These are phyloP conservation scores for Symphodus melops DNA, from an alignment of 2,113 vertebrate species.

Conservation along the genomic window DNA sequence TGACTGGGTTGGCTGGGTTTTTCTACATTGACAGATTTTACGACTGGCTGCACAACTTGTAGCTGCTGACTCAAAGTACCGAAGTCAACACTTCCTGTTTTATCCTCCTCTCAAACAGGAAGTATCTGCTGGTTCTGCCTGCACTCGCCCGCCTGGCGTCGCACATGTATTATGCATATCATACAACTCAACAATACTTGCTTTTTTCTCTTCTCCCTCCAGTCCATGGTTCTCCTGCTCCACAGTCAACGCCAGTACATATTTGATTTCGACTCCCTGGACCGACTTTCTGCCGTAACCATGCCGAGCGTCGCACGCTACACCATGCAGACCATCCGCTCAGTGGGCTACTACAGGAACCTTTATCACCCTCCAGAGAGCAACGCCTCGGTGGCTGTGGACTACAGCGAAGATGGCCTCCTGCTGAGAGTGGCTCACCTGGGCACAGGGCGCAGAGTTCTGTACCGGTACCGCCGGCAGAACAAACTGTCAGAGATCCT, in stretches of 20 bases:
- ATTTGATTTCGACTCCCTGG: slow-evolving; percentile 95
- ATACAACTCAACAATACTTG: slow-evolving; percentile 42
- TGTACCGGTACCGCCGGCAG: slow-evolving; percentile 94
- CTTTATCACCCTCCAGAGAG: slow-evolving; percentile 98
- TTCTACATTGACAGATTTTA: slow-evolving; percentile 2
- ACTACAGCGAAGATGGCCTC: slow-evolving; percentile 97
- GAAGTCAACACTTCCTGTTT: not conserved
- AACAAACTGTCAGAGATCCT: slow-evolving; percentile 95
- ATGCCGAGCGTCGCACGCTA: slow-evolving; percentile 99
- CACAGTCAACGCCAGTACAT: slow-evolving; percentile 99
- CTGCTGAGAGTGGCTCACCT: slow-evolving; percentile 92
- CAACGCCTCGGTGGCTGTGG: slow-evolving; percentile 95
- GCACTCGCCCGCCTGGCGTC: slow-evolving; percentile 12
- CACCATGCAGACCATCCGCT: slow-evolving; percentile 97
- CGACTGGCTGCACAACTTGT: not conserved
- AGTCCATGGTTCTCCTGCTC: slow-evolving; percentile 98
- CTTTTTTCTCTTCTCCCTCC: slow-evolving; percentile 59
- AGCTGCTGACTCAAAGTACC: slow-evolving; percentile 11
- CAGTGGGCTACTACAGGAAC: slow-evolving; percentile 97
- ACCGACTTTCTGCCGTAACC: slow-evolving; percentile 93
- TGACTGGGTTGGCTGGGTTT: not conserved
- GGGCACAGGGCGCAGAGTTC: slow-evolving; percentile 92
- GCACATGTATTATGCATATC: slow-evolving; percentile 37
- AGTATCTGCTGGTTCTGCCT: slow-evolving; percentile 9
- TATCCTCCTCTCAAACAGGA: slow-evolving; percentile 30